A percentile compares a stretch with the other conserved stretches of the same genome.
phyloP scores from a whole-genome alignment of 2,797 vertebrate genomes.

The Hoplostethus atlanticus region DNA sequence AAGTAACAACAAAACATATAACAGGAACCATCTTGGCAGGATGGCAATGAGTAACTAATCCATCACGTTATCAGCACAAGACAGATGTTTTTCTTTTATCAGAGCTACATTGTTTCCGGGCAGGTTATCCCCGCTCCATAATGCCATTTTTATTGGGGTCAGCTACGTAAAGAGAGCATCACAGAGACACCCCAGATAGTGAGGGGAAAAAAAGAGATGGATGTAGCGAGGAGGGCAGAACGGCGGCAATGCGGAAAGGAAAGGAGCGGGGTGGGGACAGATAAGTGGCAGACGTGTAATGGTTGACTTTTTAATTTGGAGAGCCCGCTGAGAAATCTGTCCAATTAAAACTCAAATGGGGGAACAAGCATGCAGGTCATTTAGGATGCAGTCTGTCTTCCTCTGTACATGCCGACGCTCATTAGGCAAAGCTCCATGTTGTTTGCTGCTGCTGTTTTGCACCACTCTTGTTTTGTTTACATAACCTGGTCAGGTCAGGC shows the following conservation, averaged over 20 bases:
- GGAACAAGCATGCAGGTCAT: conserved; percentile 67
- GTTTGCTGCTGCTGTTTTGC: conserved; percentile 55
- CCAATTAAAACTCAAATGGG: conserved; percentile 75
- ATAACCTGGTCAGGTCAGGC: conserved; percentile 72
- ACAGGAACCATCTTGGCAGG: conserved; percentile 21
- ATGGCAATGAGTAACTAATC: conserved; percentile 38
- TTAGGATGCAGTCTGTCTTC: conserved; percentile 34
- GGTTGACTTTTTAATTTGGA: conserved; percentile 68
- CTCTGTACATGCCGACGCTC: conserved; percentile 67
- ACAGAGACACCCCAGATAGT: conserved; percentile 47
- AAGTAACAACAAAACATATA: neutral
- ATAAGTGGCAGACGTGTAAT: conserved; percentile 51
- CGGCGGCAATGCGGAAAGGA: conserved; percentile 8
- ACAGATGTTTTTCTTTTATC: conserved; percentile 56
- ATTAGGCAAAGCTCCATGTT: conserved; percentile 71
- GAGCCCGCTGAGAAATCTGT: conserved; percentile 58
- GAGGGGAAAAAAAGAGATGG: conserved; percentile 29
- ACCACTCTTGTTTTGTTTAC: conserved; percentile 74
- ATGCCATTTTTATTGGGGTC: conserved; percentile 64
- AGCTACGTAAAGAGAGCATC: conserved; percentile 59
- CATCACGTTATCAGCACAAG: conserved; percentile 47
- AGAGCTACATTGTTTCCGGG: conserved; percentile 51
- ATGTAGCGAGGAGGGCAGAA: conserved; percentile 1
- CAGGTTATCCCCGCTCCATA: conserved; percentile 35
- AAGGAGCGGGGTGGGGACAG: conserved; percentile 25